Conservation (phyloP, 2,797 vertebrate genomes). For the Pristis pectinata region DNA sequence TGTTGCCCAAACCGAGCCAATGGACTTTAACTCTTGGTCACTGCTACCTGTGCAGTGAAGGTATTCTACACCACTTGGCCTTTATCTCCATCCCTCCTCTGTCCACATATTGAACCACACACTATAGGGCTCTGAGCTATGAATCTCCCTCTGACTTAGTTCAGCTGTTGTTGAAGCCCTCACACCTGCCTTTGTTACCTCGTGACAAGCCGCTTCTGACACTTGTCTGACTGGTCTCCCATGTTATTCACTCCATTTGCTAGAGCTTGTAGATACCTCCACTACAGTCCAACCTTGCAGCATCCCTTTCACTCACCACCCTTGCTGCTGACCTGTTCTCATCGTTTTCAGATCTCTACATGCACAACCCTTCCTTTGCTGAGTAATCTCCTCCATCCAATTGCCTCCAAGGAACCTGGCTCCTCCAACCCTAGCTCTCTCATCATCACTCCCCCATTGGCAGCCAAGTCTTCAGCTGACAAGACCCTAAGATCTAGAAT, state of each 20-base stretch:
- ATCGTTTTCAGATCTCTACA: not conserved
- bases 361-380: not conserved
- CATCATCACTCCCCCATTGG: not conserved
- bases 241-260: not conserved
- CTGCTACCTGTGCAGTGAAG: not conserved
- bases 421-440: too few species aligned
- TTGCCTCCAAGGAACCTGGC: too few species aligned
- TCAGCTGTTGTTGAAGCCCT: not conserved
- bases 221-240: not conserved
- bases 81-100: not conserved
- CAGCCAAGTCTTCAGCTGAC: too few species aligned
- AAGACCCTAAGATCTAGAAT: too few species aligned
- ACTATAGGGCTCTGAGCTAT: too few species aligned
- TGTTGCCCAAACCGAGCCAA: not conserved
- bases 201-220: not conserved
- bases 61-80: not conserved
- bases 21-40: not conserved
- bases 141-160: not conserved
- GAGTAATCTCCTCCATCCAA: not conserved
- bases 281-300: too few species aligned
- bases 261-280: not conserved
- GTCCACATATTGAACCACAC: too few species aligned
- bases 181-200: not conserved
- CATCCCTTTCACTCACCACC: too few species aligned
- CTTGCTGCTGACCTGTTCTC: not conserved